These are phyloP conservation scores for Scomber colias DNA, from an alignment of 2,113 vertebrate genomes.

Conservation along the genomic window DNA sequence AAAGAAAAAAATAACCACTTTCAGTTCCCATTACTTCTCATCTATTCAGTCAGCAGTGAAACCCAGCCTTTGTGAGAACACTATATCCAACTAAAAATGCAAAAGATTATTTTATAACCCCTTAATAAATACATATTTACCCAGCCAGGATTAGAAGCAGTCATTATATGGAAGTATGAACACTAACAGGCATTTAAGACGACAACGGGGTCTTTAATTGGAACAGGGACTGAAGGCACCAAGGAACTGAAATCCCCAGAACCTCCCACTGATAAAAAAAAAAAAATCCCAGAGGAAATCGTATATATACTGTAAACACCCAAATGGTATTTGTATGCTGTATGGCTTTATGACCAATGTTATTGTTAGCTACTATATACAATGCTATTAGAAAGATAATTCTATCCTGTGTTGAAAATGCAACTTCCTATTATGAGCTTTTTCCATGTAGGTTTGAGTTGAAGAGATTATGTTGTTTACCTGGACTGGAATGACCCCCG, in stretches of 20 bases:
- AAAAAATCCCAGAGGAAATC: conserved; percentile 41
- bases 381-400: conserved; percentile 49
- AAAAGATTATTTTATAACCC: conserved; percentile 27
- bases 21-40: conserved; percentile 33
- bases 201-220: conserved; percentile 63
- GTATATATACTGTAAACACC: conserved; percentile 40
- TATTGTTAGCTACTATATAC: conserved; percentile 26
- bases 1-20: conserved; percentile 53
- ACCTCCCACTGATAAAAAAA: conserved; percentile 30
- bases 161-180: conserved; percentile 46
- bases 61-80: conserved; percentile 12
- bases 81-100: conserved; percentile 5
- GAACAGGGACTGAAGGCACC: conserved; percentile 43
- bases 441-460: conserved; percentile 26
- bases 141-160: conserved; percentile 45
- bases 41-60: conserved; percentile 30
- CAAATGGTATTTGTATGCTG: conserved; percentile 54
- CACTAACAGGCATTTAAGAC: conserved; percentile 45
- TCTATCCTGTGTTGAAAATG: conserved; percentile 18
- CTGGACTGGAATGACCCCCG: not conserved
- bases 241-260: conserved; percentile 52
- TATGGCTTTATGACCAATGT: conserved; percentile 30
- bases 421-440: conserved; percentile 39
- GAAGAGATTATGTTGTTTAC: conserved; percentile 40
- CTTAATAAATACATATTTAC: conserved; percentile 52